phyloP scores from a whole-genome alignment of 2,888 invertebrate species.

The Drosophila mimetica region DNA sequence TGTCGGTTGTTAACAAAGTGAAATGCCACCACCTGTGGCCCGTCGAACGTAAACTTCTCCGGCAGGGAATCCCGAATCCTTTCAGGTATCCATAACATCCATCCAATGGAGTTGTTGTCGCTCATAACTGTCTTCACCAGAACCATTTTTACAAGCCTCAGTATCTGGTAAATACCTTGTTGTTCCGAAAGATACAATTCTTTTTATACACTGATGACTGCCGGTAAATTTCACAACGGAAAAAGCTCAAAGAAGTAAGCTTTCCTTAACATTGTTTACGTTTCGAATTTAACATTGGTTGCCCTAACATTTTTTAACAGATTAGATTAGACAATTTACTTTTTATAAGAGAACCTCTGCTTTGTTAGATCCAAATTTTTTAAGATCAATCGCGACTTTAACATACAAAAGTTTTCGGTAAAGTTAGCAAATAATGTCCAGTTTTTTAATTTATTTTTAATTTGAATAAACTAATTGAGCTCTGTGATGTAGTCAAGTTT shows the following conservation, averaged over 20 bases:
- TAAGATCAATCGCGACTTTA: too few relatives aligned
- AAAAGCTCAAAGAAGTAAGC: conserved; percentile 18
- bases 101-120: conserved; percentile 14
- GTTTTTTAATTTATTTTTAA: too few relatives aligned
- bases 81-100: conserved; percentile 11
- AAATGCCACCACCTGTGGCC: conserved; percentile 32
- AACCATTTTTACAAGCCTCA: not conserved
- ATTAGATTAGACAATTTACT: not conserved
- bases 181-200: not conserved
- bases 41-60: not conserved
- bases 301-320: not conserved
- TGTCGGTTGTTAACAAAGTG: conserved; percentile 24
- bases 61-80: too few relatives aligned
- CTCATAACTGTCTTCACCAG: not conserved
- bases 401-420: too few relatives aligned
- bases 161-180: not conserved
- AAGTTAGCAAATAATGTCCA: too few relatives aligned
- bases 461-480: not conserved
- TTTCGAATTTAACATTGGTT: not conserved
- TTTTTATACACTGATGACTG: conserved; percentile 4
- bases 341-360: too few relatives aligned
- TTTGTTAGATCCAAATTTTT: too few relatives aligned
- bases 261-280: conserved; percentile 23
- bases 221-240: conserved; percentile 24
- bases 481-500: conserved; percentile 23